phyloP scores from a whole-genome alignment of 30 jellyfish, hydroid and myxozoan species.

The Cassiopea andromeda region DNA sequence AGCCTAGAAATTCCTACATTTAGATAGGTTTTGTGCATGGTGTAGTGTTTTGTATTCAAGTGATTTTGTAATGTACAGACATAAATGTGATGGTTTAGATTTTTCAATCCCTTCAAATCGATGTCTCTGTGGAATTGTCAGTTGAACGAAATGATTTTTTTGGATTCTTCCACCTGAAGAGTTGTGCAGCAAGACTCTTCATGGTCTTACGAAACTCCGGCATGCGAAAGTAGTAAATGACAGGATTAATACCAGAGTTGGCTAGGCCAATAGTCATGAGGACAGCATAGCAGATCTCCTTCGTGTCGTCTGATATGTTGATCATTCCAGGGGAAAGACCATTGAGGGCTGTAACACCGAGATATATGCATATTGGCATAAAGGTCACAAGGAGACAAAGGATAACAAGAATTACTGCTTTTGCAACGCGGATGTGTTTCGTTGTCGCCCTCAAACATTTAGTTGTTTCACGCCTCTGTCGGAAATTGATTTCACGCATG shows the following conservation, averaged over 20 bases:
- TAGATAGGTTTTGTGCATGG: too few relatives aligned
- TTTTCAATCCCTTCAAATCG: not conserved
- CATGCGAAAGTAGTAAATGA: constrained; percentile 69
- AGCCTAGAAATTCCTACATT: too few relatives aligned
- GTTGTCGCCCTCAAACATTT: not conserved
- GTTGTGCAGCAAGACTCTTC: constrained; percentile 9
- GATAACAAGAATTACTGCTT: constrained; percentile 20
- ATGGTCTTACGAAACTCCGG: constrained; percentile 68
- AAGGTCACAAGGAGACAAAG: constrained; percentile 17
- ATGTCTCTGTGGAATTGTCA: not conserved
- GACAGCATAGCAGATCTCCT: constrained; percentile 62
- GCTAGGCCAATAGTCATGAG: constrained; percentile 60
- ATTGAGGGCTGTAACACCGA: constrained; percentile 29
- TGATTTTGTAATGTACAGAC: too few relatives aligned
- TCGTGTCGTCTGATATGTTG: not conserved
- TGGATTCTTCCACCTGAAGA: not conserved
- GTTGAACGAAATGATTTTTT: not conserved
- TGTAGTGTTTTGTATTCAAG: too few relatives aligned
- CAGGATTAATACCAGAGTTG: constrained; percentile 82
- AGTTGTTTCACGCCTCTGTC: not conserved
- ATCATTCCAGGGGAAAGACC: constrained; percentile 13
- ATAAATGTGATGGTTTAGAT: too few relatives aligned
- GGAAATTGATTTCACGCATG: not conserved
- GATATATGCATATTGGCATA: constrained; percentile 47
- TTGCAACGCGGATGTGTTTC: constrained; percentile 57